Base-by-base conservation (phyloP, 2,888 invertebrate genomes). In the Tupiocoris notatus region DNA sequence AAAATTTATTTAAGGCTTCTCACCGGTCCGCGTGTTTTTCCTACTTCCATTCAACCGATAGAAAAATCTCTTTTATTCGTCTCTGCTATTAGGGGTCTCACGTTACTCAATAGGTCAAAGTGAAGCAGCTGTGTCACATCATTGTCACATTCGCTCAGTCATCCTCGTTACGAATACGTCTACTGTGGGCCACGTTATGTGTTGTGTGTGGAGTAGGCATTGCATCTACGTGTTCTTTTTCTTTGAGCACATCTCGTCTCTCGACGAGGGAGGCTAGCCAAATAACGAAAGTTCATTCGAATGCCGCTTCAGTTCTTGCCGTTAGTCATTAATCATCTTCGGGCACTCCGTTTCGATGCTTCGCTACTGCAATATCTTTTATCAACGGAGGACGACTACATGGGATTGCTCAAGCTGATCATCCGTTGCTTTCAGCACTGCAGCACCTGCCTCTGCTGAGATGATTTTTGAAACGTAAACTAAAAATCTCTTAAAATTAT, bases 81-180 rank as follows among this genome's bases (percentile, higher is more conserved):
- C 12, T 39, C 12, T 7, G 6, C 39, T 39, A 39, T 39, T 39
- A 39, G 39, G 39, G 39, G 39, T 39, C 6, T 39, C 39, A 39
- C 39, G 59, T 70, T 70, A 70, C 70, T 17, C 70, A 70, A 70
- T 70, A 70, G 70, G 70, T 70, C 70, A 70, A 20, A 20, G 39
- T 39, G 39, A 39, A 39, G 39, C 39, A 39, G 39, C 39, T 39
- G 39, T 39, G 39, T 39, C 39, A 39, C 39, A 39, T 70, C 70
- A 59, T 70, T 70, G 70, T 70, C 70, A 59, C 70, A 70, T 70
- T 70, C 59, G 70, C 70, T 22, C 59, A 57, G 70, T 70, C 70
- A 70, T 18, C n/a, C n/a, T n/a, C 39, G 39, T 39, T 39, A 39
- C 39, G 39, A 39, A 39, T 39, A 39, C 39, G 3, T 39, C 39